Conservation (phyloP, 1,140 invertebrate species). For the Limonius californicus region DNA sequence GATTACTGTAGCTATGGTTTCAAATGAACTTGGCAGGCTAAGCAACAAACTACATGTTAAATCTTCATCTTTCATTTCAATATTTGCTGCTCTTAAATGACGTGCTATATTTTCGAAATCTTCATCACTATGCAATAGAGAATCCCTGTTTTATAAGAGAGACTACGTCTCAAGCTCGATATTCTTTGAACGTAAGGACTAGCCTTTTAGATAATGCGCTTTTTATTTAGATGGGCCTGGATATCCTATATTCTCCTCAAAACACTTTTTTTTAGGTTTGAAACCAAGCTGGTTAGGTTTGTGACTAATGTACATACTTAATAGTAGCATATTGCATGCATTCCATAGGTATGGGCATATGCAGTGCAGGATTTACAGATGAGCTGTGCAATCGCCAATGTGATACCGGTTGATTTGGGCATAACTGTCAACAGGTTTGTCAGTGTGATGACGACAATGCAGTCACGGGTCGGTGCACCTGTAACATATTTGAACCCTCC, state of each 20-base stretch:
- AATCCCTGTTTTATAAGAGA: too few species aligned
- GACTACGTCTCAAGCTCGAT: too few species aligned
- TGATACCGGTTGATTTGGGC: slow-evolving; percentile 64
- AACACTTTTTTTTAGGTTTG: too few species aligned
- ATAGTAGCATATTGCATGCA: slow-evolving; percentile 32
- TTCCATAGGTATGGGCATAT: slow-evolving; percentile 73
- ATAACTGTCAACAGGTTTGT: slow-evolving; percentile 67
- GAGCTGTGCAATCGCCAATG: slow-evolving; percentile 73
- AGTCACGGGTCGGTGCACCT: slow-evolving; percentile 77
- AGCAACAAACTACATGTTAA: slow-evolving; percentile 24
- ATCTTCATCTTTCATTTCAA: slow-evolving; percentile 23
- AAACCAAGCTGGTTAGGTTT: too few species aligned
- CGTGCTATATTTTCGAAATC: too few species aligned
- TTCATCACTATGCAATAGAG: too few species aligned
- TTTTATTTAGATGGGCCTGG: too few species aligned
- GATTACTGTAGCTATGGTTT: slow-evolving; percentile 23
- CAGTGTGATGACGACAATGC: slow-evolving; percentile 68
- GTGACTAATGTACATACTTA: slow-evolving; percentile 9
- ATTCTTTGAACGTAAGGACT: too few species aligned
- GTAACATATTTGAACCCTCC: too few species aligned
- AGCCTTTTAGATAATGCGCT: too few species aligned
- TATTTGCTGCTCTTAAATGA: slow-evolving; percentile 1
- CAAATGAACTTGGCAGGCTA: slow-evolving; percentile 25
- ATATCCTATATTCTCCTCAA: too few species aligned
- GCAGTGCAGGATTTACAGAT: slow-evolving; percentile 81